Conservation (phyloP, 2,888 invertebrate genomes). For the Drosophila setosimentum region DNA sequence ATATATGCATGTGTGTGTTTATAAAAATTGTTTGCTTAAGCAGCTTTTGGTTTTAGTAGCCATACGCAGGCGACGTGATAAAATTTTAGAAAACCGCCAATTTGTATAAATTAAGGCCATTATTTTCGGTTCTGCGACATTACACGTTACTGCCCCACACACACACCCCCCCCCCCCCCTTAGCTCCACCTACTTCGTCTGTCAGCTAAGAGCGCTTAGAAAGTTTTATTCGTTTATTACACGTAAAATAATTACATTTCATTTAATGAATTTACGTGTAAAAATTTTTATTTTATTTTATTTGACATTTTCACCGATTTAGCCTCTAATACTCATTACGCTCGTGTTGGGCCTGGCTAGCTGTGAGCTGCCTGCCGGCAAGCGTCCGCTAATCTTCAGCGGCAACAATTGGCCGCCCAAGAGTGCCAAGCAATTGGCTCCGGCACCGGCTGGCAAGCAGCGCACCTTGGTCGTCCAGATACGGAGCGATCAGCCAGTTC, state of each 20-base stretch:
- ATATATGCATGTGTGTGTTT: conserved; percentile 4
- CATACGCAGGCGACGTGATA: conserved; percentile 71
- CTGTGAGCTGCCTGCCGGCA: conserved; percentile 72
- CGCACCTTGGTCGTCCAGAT: conserved; percentile 84
- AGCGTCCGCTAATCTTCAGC: conserved; percentile 76
- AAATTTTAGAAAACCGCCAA: conserved; percentile 80
- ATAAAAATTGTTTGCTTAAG: conserved; percentile 33
- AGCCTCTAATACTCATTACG: conserved; percentile 55
- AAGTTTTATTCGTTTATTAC: conserved; percentile 53
- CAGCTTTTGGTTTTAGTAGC: conserved; percentile 40
- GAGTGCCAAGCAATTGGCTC: conserved; percentile 71
- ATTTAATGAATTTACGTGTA: conserved; percentile 34
- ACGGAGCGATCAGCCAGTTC: conserved; percentile 83
- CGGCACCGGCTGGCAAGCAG: conserved; percentile 61
- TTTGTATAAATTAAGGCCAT: conserved; percentile 75
- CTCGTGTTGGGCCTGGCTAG: conserved; percentile 61
- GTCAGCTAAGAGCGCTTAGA: conserved; percentile 46
- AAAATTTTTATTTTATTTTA: conserved; percentile 23
- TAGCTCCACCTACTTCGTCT: background rate
- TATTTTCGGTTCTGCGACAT: conserved; percentile 52
- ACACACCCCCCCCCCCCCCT: background rate
- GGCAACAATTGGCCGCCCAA: conserved; percentile 78
- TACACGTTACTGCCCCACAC: conserved; percentile 31
- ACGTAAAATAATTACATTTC: conserved; percentile 45
- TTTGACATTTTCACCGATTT: conserved; percentile 34